Evolutionary conservation across 1,140 invertebrate genomes (phyloP), one percentile per base, ranked within the genome.

Genomic region (Philopotamus ludificatus): DNA sequence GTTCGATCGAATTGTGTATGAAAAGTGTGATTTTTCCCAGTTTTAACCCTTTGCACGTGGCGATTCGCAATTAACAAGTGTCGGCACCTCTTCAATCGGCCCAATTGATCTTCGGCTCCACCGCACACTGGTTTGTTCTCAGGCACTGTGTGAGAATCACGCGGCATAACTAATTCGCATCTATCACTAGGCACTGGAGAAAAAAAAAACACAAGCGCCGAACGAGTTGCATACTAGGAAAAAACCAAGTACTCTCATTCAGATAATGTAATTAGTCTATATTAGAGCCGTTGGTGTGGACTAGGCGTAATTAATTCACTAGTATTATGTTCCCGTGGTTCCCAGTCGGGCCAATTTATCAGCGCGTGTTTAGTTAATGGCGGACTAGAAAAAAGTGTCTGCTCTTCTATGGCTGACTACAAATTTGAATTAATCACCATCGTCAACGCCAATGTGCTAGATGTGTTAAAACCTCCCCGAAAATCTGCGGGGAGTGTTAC

Each of bases 301-400:
- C 39, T 57, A 21, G 54, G 54, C 23, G 54, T 57, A 57, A 57
- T 57, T 57, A 57, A 57, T 57, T 57, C 34, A 42, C 28, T 25
- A 42, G 39, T 34, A 34, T 34, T 34, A 34, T 34, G 12, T 12
- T 34, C 12, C 54, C 10, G 41, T 57, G 34, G 54, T 42, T 41
- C 16, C 54, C 12, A 15, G 54, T 57, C 18, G 54, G 54, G n/a
- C 34, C 54, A 57, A 57, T 57, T 57, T 39, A 57, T 57, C 54
- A 57, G 54, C 34, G 39, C 54, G n/a, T n/a, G n/a, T n/a, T n/a
- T n/a, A n/a, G n/a, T n/a, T n/a, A n/a, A n/a, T n/a, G n/a, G n/a
- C n/a, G n/a, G n/a, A n/a, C n/a, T n/a, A n/a, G n/a, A n/a, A n/a
- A n/a, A n/a, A n/a, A n/a, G n/a, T n/a, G n/a, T n/a, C n/a, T n/a